Conservation (phyloP, 2,797 vertebrate species). For the Cyclopterus lumpus region DNA sequence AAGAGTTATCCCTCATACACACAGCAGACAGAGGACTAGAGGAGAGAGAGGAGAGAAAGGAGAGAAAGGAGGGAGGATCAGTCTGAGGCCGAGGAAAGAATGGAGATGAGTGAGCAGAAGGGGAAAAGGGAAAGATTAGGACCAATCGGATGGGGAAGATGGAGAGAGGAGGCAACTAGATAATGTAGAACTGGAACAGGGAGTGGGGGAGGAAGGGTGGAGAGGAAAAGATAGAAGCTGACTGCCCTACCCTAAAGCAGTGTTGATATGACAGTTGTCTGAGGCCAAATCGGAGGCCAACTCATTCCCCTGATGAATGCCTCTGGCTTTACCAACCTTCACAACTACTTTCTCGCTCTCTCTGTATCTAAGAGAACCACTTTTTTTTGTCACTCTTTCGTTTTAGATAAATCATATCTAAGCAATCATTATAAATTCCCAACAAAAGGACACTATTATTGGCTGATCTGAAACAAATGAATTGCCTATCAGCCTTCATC, state of each 20-base stretch:
- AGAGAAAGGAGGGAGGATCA: conserved; percentile 39
- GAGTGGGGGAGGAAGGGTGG: conserved; percentile 37
- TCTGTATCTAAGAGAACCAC: conserved; percentile 15
- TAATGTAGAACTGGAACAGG: conserved; percentile 63
- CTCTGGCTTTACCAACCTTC: conserved; percentile 70
- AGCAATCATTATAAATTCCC: conserved; percentile 30
- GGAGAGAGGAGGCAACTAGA: conserved; percentile 55
- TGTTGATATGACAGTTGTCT: conserved; percentile 70
- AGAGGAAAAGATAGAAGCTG: conserved; percentile 43
- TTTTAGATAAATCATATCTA: conserved; percentile 48
- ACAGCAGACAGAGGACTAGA: conserved; percentile 41
- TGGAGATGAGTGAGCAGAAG: conserved; percentile 49
- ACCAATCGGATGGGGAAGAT: conserved; percentile 53
- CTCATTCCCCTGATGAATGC: conserved; percentile 77
- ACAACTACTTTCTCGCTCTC: conserved; percentile 22
- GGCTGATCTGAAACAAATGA: conserved; percentile 39
- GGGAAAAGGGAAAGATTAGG: conserved; percentile 54
- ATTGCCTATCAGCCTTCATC: conserved; percentile 48
- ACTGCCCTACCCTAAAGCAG: conserved; percentile 62
- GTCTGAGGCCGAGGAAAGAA: conserved; percentile 51
- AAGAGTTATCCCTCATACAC: conserved; percentile 74
- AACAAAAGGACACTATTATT: conserved; percentile 28
- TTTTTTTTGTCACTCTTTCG: conserved; percentile 33
- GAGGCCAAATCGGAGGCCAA: conserved; percentile 72
- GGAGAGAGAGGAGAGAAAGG: conserved; percentile 34